A percentile compares a stretch with the other conserved stretches of the same genome.
These are phyloP conservation scores for Amphipoea oculea DNA, from an alignment of 2,888 invertebrate species.

Conservation along the genomic window DNA sequence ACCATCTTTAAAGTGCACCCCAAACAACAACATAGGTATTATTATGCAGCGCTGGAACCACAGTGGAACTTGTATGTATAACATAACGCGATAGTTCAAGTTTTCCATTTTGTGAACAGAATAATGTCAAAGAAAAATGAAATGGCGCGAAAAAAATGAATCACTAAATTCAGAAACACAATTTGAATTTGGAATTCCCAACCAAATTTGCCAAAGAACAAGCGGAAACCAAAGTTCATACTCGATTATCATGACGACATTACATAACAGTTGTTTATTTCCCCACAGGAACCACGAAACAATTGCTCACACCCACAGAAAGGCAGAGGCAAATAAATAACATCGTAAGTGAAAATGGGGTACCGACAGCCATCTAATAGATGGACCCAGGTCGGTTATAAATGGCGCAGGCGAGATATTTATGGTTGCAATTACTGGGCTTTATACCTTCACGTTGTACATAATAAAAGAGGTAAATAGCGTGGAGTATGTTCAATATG, in stretches of 20 bases:
- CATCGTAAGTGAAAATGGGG: constrained; percentile 77
- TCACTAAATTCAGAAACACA: background rate
- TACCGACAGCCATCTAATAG: constrained; percentile 80
- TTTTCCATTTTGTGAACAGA: background rate
- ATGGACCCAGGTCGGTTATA: constrained; percentile 78
- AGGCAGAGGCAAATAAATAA: constrained; percentile 70
- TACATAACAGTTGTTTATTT: constrained; percentile 58
- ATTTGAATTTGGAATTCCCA: background rate
- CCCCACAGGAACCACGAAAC: constrained; percentile 60
- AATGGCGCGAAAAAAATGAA: background rate
- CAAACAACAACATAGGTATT: background rate
- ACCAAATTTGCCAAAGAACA: background rate
- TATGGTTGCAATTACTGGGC: constrained; percentile 84
- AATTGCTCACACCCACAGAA: constrained; percentile 72
- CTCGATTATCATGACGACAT: constrained; percentile 5
- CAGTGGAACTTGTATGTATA: background rate
- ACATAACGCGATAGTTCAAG: background rate
- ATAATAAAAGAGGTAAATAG: constrained; percentile 59
- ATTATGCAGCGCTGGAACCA: background rate
- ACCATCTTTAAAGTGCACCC: background rate
- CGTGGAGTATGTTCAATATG: constrained; percentile 20
- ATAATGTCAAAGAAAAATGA: background rate
- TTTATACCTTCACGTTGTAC: constrained; percentile 67
- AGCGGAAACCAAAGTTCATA: background rate
- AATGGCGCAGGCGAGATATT: constrained; percentile 82